Base-by-base conservation (phyloP, 2,888 invertebrate genomes). In the Elmis aenea region DNA sequence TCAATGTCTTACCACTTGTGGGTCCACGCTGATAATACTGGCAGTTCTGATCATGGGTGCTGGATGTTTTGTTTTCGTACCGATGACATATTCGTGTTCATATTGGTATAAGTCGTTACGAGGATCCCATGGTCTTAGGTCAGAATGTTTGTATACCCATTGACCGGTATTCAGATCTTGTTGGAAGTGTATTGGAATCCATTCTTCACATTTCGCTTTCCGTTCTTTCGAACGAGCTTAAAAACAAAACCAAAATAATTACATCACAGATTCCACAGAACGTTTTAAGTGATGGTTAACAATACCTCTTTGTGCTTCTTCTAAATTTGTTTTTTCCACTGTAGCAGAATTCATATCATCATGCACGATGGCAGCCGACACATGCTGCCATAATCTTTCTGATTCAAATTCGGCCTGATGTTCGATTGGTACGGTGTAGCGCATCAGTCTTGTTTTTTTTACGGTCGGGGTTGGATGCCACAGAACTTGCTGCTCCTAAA, bases 281-380 rank as follows among this genome's bases (percentile, higher is more conserved):
- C 18, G 18, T 18, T 6, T 6, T 18, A 18, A 18, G n/a, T n/a
- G 8, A 18, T 18, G 18, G 8, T 18, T 18, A 18, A 6, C 5
- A 18, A 12, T 37, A 52, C 74, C 72, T 3, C 94, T 71, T 64
- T 94, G 94, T 1, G 81, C 83, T 61, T 94, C 92, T 58, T 95
- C 95, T 27, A 95, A 72, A 23, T 81, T 71, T 0, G 90, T 92
- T 70, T 95, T 95, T 59, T 93, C 87, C 38, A 89, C 86, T 0
- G 95, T 95, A 0, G 95, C 95, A 1, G 82, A 83, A 14, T 82
- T 68, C 77, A 90, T 88, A 69, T 95, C 92, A 38, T 89, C 87
- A 6, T 76, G 74, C 12, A 69, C 64, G 47, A 95, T 90, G 1
- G 94, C 94, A 32, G 81, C 80, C 0, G 91, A 88, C 1, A 95